Base-by-base conservation (phyloP, 37 sponge, comb jelly and placozoan species). In the Tethya wilhelma region DNA sequence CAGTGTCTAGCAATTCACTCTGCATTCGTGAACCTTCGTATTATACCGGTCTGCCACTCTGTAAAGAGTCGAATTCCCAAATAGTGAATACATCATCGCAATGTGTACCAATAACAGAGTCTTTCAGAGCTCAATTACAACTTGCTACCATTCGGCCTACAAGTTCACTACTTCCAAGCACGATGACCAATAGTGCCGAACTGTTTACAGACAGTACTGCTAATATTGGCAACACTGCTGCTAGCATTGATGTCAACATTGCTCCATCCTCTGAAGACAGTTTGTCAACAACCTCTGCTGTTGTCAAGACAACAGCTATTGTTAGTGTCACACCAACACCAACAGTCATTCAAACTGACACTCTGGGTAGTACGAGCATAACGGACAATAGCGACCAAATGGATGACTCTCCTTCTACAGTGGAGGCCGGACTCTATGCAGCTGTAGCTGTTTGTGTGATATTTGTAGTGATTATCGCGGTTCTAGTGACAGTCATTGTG, bases 381-480 rank as follows among this genome's bases (percentile, higher is more conserved):
- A n/a, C n/a, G n/a, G n/a, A n/a, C n/a, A n/a, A n/a, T n/a, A n/a
- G n/a, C n/a, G n/a, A n/a, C n/a, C n/a, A n/a, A n/a, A n/a, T n/a
- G n/a, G n/a, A n/a, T n/a, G n/a, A n/a, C n/a, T n/a, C n/a, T n/a
- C n/a, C 36, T 56, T 25, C 57, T 2, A 14, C 17, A 11, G 1
- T 58, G 29, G 58, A 33, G 40, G 75, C 41, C 57, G 73, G 34
- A 23, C 63, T 81, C 2, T 22, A 55, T 26, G 72, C 63, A 7
- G 72, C 59, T 33, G 60, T 71, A 14, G 49, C 46, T 9, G 60
- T 71, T 39, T 71, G 62, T 34, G 17, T 59, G 9, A 43, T 69
- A 32, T 81, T 81, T 37, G 0, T 59, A 7, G 40, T 71, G 20
- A 33, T 41, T 22, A 71, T 81, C 39, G 45, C 60, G 11, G 58